These are phyloP conservation scores for Sparus aurata DNA, from an alignment of 2,797 vertebrate species.

Conservation along the genomic window DNA sequence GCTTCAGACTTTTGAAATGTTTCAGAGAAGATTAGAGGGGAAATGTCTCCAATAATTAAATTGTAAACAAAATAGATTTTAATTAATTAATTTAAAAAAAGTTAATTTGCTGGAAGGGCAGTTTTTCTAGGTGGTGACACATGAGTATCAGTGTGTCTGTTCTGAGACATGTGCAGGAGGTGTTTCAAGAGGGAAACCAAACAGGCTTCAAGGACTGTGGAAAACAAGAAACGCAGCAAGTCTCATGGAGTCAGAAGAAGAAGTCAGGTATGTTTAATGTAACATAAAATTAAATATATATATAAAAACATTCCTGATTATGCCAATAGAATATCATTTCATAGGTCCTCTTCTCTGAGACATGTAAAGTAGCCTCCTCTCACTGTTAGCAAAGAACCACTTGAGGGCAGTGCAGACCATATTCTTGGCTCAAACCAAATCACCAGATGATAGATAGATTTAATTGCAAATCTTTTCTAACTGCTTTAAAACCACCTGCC, in stretches of 20 bases:
- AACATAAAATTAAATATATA: not conserved
- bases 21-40: not conserved
- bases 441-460: not conserved
- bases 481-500: not conserved
- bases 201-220: not conserved
- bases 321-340: not conserved
- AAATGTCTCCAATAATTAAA: not conserved
- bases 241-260: not conserved
- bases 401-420: conserved; percentile 25
- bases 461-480: too few species aligned
- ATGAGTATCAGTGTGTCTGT: not conserved
- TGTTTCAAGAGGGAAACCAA: not conserved
- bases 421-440: not conserved
- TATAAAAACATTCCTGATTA: not conserved
- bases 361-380: not conserved
- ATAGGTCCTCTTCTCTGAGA: not conserved
- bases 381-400: not conserved
- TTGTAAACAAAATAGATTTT: too few species aligned
- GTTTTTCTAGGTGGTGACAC: too few species aligned
- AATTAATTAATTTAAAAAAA: too few species aligned
- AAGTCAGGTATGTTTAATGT: not conserved
- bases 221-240: not conserved
- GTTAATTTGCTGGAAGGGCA: too few species aligned
- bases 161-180: not conserved
- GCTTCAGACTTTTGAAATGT: not conserved